These are phyloP conservation scores for Aleiodes sp. DNA, from an alignment of 1,140 invertebrate species.

Conservation along the genomic window DNA sequence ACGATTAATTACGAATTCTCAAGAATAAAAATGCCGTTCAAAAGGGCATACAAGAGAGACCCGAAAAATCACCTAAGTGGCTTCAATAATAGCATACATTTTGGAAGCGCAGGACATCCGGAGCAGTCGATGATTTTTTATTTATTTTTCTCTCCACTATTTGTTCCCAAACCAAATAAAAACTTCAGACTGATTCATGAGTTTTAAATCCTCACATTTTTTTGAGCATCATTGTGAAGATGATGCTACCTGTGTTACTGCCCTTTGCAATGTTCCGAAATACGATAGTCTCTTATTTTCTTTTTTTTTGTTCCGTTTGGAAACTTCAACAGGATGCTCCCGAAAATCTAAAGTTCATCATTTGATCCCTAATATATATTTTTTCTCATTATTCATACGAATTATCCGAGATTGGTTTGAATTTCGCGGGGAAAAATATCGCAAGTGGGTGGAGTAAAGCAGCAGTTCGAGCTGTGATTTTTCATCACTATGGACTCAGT, in stretches of 20 bases:
- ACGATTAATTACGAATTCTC: neutral
- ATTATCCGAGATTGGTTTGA: too few relatives aligned
- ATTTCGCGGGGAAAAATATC: slow-evolving; percentile 1
- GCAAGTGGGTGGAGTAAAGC: neutral
- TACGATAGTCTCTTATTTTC: slow-evolving; percentile 48
- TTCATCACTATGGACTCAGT: slow-evolving; percentile 32
- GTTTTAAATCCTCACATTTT: slow-evolving; percentile 42
- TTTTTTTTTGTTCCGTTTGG: too few relatives aligned
- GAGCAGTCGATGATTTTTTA: slow-evolving; percentile 38
- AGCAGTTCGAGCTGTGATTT: slow-evolving; percentile 3
- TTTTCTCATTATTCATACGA: neutral
- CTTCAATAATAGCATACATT: slow-evolving; percentile 21
- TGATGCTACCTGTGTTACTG: slow-evolving; percentile 41
- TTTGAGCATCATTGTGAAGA: slow-evolving; percentile 22
- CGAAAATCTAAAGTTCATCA: slow-evolving; percentile 9
- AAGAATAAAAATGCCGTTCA: neutral
- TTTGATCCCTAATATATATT: slow-evolving; percentile 14
- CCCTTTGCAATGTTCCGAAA: slow-evolving; percentile 47
- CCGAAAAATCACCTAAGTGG: slow-evolving; percentile 52
- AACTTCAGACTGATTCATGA: slow-evolving; percentile 45
- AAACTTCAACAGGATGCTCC: slow-evolving; percentile 39
- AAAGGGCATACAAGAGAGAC: slow-evolving; percentile 2
- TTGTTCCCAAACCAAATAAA: slow-evolving; percentile 49
- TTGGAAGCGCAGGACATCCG: slow-evolving; percentile 51
- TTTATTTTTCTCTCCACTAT: slow-evolving; percentile 36